phyloP scores from a whole-genome alignment of 2,888 invertebrate genomes.

The Athalia rosae region DNA sequence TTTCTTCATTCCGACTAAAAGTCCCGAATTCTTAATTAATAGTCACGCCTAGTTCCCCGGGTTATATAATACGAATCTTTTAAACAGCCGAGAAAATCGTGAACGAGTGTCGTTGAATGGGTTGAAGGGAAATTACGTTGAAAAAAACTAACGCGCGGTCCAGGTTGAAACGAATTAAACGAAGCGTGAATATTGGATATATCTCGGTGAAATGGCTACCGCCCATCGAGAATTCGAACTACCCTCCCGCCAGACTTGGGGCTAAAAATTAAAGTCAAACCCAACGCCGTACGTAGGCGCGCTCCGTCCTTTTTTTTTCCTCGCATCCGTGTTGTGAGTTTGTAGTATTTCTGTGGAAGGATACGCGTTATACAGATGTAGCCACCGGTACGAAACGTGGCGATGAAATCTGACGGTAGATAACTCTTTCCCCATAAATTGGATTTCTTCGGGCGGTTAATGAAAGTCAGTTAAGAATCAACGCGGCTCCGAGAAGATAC shows the following conservation, averaged over 20 bases:
- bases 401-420: conserved; percentile 35
- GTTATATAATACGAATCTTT: no score
- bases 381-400: neutral
- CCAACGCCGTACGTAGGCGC: neutral
- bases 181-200: conserved; percentile 40
- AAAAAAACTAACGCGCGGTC: conserved; percentile 7
- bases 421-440: conserved; percentile 41
- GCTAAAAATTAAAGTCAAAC: neutral
- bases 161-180: conserved; percentile 33
- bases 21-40: no score
- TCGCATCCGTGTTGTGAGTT: no score
- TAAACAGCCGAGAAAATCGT: no score
- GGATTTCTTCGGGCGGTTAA: conserved; percentile 27
- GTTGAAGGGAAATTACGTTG: conserved; percentile 25
- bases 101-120: neutral
- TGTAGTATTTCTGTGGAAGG: no score
- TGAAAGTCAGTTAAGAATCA: conserved; percentile 22
- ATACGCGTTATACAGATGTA: no score
- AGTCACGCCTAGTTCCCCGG: no score
- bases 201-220: conserved; percentile 24
- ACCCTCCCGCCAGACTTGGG: neutral
- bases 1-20: no score
- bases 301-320: neutral
- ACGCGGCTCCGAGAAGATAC: neutral
- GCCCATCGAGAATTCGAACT: neutral